Percentiles rank a stretch among this genome's conserved stretches.
These are phyloP conservation scores for Channa striata DNA, from an alignment of 2,797 vertebrate species.

Conservation along the genomic window DNA sequence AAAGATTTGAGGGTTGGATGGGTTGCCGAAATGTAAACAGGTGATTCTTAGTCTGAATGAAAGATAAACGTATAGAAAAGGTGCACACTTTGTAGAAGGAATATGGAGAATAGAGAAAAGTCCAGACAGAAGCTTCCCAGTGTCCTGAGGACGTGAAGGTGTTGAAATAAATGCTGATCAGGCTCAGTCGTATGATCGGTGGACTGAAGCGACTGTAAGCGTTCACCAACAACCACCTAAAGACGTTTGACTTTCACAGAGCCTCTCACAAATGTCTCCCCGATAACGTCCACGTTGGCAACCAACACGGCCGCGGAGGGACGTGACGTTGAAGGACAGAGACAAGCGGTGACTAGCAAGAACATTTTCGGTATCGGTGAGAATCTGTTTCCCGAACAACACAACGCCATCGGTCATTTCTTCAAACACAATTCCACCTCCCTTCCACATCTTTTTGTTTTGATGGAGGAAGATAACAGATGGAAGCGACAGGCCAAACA, in stretches of 20 bases:
- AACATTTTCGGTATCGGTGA: fast-evolving
- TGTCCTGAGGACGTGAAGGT: not conserved
- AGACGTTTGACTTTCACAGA: no score
- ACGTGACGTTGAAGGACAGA: no score
- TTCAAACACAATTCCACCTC: not conserved
- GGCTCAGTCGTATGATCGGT: conserved; percentile 66
- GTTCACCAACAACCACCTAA: no score
- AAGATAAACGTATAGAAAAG: no score
- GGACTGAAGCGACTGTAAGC: conserved; percentile 17
- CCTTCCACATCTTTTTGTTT: not conserved
- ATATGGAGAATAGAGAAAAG: not conserved
- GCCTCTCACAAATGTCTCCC: not conserved
- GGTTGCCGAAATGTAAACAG: not conserved
- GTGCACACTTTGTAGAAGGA: not conserved
- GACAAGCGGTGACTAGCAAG: not conserved
- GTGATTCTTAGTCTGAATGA: not conserved
- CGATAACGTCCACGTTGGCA: not conserved
- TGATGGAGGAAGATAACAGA: not conserved
- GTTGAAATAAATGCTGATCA: not conserved
- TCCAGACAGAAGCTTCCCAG: no score
- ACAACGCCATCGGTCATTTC: not conserved
- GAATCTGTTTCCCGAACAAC: fast-evolving
- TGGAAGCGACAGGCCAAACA: conserved; percentile 30
- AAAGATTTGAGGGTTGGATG: not conserved
- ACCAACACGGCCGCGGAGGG: no score